Base-by-base conservation (phyloP, 2,113 vertebrate genomes). In the Megalops atlanticus region DNA sequence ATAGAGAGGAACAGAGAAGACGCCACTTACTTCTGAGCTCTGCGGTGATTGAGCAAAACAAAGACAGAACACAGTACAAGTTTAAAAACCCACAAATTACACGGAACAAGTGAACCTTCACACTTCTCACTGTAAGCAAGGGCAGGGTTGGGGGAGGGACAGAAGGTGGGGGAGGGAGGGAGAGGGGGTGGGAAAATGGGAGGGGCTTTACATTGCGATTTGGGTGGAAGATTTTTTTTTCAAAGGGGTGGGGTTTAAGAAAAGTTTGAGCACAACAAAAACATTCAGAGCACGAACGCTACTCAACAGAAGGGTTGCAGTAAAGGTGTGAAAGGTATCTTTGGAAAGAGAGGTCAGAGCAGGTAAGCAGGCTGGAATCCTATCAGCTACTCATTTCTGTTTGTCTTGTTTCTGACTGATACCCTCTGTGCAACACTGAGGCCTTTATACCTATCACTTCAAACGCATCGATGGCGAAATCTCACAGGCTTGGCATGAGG, bases 1-100 rank as follows among this genome's bases (percentile, higher is more conserved):
- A n/a, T n/a, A n/a, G n/a, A n/a, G n/a, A 78, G 71, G 40, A 70
- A 93, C 89, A 93, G 88, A 91, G 87, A 92, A 92, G 91, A 91
- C 87, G 90, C n/a, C 86, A 96, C 95, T 98, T 96, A 96, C 96
- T 96, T 97, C 93, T 97, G 96, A 93, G 96, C 95, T 95, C 96
- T 97, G 95, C 92, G 84, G 91, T 93, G 94, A 93, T 84, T 90
- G 91, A 89, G 95, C 89, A 87, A 89, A 95, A 95, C 95, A 94
- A 92, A 93, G 92, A 96, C 93, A 96, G 93, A 96, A 93, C 94
- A 96, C 92, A 95, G 89, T 89, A 93, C 87, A 92, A 92, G 91
- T 91, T 95, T 95, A 90, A 89, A 94, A 92, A 89, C 89, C 82
- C 91, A 93, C 88, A 82, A 92, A 90, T 92, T 91, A 90, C 90